Conservation (phyloP, 2,888 invertebrate species). For the Drosophila cracens region DNA sequence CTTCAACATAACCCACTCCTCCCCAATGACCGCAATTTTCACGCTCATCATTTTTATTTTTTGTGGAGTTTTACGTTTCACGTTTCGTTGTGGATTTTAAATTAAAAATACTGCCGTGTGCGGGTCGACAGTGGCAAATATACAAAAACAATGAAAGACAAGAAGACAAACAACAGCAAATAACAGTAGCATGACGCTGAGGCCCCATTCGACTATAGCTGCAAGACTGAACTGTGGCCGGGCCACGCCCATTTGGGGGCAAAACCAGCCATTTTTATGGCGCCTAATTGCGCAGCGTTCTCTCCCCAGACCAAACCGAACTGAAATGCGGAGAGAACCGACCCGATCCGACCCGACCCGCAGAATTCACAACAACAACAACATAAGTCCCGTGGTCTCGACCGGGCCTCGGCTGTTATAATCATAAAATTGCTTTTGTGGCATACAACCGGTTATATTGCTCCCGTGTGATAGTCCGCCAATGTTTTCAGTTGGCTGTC, state of each 20-base stretch:
- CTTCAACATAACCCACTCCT: neutral
- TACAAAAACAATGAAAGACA: slow-evolving; percentile 56
- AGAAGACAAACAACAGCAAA: slow-evolving; percentile 64
- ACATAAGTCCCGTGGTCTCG: slow-evolving; percentile 32
- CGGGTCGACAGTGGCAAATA: slow-evolving; percentile 43
- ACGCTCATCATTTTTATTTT: slow-evolving; percentile 45
- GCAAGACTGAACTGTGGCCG: slow-evolving; percentile 11
- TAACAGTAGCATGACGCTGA: slow-evolving; percentile 22
- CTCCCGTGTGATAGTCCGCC: slow-evolving; percentile 77
- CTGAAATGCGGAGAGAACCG: neutral
- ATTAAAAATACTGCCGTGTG: slow-evolving; percentile 72
- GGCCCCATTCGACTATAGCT: slow-evolving; percentile 13
- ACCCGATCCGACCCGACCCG: slow-evolving; percentile 20
- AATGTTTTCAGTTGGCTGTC: slow-evolving; percentile 63
- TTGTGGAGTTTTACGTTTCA: slow-evolving; percentile 24
- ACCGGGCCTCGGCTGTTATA: slow-evolving; percentile 76
- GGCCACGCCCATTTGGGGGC: slow-evolving; percentile 58
- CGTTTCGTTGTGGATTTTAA: slow-evolving; percentile 72
- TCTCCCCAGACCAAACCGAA: slow-evolving; percentile 16
- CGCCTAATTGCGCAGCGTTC: slow-evolving; percentile 77
- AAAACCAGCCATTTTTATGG: slow-evolving; percentile 76
- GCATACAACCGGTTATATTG: slow-evolving; percentile 80
- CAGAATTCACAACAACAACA: slow-evolving; percentile 11
- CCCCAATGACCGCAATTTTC: slow-evolving; percentile 54
- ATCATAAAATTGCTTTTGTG: slow-evolving; percentile 84